Conservation (phyloP, 2,797 vertebrate species). For the Muscicapa comitata region DNA sequence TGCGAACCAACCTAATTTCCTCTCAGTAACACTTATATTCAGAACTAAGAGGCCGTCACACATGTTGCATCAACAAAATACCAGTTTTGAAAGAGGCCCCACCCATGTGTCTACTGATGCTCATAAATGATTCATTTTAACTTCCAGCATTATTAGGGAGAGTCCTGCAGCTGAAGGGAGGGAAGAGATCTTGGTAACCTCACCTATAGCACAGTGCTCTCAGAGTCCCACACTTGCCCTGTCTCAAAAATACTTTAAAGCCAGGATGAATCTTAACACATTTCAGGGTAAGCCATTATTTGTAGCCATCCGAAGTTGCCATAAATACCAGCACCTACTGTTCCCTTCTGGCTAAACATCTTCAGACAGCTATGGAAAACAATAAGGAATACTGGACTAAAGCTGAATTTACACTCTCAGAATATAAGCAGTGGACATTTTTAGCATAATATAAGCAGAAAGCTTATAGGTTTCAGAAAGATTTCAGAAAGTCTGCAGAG, state of each 20-base stretch:
- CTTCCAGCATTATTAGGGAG: constrained; percentile 52
- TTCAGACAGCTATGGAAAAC: neutral
- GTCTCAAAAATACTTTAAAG: neutral
- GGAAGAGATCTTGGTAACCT: neutral
- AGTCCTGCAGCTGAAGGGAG: constrained; percentile 1
- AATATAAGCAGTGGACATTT: neutral
- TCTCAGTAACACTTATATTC: constrained; percentile 65
- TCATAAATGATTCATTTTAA: constrained; percentile 70
- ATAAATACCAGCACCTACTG: neutral
- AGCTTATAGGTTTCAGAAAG: neutral
- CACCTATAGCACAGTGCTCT: neutral
- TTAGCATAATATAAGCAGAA: neutral
- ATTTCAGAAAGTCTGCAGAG: neutral
- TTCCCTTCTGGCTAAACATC: neutral
- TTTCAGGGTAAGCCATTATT: neutral
- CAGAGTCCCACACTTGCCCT: neutral
- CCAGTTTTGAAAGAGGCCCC: constrained; percentile 52
- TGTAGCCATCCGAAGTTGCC: neutral
- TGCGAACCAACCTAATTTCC: constrained; percentile 31
- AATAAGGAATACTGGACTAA: neutral
- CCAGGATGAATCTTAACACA: neutral
- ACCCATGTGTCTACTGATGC: constrained; percentile 59
- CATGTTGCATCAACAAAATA: constrained; percentile 59
- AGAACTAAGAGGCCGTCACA: constrained; percentile 53
- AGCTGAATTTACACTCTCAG: neutral